Percentiles rank a stretch among this genome's conserved stretches.
Conservation (phyloP, 2,113 vertebrate genomes). For the Todiramphus chloris region DNA sequence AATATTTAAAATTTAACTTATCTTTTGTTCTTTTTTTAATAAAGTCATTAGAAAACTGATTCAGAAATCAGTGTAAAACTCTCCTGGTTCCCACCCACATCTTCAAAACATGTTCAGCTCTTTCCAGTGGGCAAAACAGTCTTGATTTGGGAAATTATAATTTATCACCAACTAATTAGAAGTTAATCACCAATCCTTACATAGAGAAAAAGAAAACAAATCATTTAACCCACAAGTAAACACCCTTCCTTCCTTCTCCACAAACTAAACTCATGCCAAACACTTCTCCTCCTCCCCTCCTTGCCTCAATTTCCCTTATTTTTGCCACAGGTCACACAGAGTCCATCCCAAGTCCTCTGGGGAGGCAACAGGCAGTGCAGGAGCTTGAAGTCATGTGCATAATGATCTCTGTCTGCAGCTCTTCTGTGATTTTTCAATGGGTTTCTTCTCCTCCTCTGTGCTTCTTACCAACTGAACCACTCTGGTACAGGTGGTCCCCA, state of each 20-base stretch:
- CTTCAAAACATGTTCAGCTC: background rate
- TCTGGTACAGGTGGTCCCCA: background rate
- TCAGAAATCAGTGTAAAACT: background rate
- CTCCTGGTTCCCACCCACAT: background rate
- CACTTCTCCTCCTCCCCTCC: background rate
- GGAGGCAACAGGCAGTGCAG: background rate
- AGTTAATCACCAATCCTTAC: background rate
- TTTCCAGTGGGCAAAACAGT: background rate
- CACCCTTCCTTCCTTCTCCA: background rate
- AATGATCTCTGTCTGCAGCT: background rate
- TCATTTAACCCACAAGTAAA: background rate
- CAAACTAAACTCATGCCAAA: background rate
- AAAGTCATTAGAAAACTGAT: background rate
- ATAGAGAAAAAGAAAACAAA: background rate
- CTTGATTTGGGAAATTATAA: background rate
- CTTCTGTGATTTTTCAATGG: background rate
- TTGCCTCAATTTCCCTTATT: background rate
- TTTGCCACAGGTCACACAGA: background rate
- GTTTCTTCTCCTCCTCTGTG: background rate
- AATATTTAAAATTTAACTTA: background rate
- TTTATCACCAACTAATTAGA: background rate
- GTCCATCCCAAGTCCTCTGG: background rate
- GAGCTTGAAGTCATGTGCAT: background rate
- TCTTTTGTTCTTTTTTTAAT: background rate
- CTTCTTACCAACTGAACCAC: background rate